phyloP scores from a whole-genome alignment of 2,797 vertebrate genomes.

The Malurus splendens region DNA sequence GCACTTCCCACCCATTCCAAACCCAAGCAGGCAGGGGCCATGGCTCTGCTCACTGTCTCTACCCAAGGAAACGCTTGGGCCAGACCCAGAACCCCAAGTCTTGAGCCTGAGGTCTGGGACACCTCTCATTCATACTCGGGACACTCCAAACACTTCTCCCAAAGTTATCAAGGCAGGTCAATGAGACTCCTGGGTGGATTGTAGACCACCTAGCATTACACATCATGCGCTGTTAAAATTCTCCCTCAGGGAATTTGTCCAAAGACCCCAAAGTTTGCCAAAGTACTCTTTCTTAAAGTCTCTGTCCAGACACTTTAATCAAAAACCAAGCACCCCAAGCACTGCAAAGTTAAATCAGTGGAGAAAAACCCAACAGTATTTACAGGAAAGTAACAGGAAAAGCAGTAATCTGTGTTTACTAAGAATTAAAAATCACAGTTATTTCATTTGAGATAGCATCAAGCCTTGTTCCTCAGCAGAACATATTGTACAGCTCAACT shows the following conservation, averaged over 20 bases:
- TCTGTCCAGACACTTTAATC: not conserved
- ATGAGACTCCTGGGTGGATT: fast-evolving
- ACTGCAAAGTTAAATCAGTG: not conserved
- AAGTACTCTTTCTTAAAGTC: not conserved
- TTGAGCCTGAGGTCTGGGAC: not conserved
- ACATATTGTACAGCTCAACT: not conserved
- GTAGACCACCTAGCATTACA: not conserved
- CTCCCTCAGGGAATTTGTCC: not conserved
- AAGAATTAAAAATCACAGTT: not conserved
- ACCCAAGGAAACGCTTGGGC: not conserved
- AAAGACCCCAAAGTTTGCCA: not conserved
- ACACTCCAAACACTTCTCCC: not conserved
- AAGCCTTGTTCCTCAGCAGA: not conserved
- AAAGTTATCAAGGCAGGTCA: not conserved
- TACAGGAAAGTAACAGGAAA: not conserved
- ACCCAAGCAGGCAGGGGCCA: not conserved
- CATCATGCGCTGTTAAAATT: not conserved
- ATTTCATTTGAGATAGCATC: not conserved
- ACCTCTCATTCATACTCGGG: fast-evolving
- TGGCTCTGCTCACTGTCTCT: not conserved
- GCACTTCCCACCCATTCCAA: not conserved
- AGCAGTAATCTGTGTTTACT: not conserved
- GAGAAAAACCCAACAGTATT: not conserved
- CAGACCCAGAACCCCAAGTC: not conserved
- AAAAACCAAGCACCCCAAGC: not conserved